phyloP scores from a whole-genome alignment of 2,888 invertebrate species.

The Trachelus stipa region DNA sequence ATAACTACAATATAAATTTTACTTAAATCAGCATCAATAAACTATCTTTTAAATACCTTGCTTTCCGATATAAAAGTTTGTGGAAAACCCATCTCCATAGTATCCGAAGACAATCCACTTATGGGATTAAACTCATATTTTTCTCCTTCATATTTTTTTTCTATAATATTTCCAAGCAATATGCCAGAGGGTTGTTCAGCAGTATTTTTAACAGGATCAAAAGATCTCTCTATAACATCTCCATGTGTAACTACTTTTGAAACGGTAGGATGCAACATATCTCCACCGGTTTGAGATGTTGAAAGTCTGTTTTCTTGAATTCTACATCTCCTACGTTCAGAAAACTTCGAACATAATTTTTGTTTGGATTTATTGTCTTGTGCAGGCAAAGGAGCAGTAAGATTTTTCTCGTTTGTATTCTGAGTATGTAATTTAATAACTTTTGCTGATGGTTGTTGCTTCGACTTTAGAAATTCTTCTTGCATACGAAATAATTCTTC shows the following conservation, averaged over 20 bases:
- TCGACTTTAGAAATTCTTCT: slow-evolving; percentile 75
- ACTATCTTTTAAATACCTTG: slow-evolving; percentile 17
- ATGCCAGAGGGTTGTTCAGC: slow-evolving; percentile 36
- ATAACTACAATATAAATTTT: background rate
- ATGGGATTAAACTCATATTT: slow-evolving; percentile 23
- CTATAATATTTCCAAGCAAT: slow-evolving; percentile 60
- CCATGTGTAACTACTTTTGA: slow-evolving; percentile 3
- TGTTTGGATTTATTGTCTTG: slow-evolving; percentile 3
- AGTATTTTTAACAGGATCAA: slow-evolving; percentile 40
- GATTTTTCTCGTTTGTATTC: background rate
- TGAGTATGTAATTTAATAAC: slow-evolving; percentile 65
- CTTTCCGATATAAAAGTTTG: slow-evolving; percentile 46
- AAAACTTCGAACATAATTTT: slow-evolving; percentile 51
- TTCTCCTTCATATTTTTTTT: slow-evolving; percentile 44
- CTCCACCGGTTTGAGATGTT: slow-evolving; percentile 42
- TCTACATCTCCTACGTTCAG: slow-evolving; percentile 36
- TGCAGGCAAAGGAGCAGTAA: background rate
- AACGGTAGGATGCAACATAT: slow-evolving; percentile 37
- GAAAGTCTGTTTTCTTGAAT: slow-evolving; percentile 35
- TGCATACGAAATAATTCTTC: slow-evolving; percentile 81
- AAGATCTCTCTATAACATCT: slow-evolving; percentile 7
- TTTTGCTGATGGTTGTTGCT: slow-evolving; percentile 74
- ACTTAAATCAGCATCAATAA: background rate
- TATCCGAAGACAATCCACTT: background rate
- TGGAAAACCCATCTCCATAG: slow-evolving; percentile 53